Base-by-base conservation (phyloP, 2,113 vertebrate species). In the Mustela nigripes region DNA sequence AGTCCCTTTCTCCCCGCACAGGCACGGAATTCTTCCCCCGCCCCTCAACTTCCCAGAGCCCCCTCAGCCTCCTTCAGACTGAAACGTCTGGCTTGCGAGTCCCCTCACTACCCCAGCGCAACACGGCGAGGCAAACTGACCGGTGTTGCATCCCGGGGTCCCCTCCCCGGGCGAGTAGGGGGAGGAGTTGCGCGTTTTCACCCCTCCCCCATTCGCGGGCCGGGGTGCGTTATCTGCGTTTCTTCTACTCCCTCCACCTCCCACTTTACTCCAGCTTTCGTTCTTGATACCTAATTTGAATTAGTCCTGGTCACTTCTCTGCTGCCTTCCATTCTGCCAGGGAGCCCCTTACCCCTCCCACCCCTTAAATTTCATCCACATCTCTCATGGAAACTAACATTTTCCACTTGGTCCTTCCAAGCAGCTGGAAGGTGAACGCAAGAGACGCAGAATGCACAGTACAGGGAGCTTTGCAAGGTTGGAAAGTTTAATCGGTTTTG, bases 391-490 rank as follows among this genome's bases (percentile, higher is more conserved):
- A 96, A 96, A 90, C 87, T 79, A 95, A 95, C 87, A 78, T 95
- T 96, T 96, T 91, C 94, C 93, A 65, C 80, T 85, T 48, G 74
- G 48, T 26, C 90, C 22, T 95, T 95, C 42, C 85, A 97, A 69
- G 92, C 80, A 96, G 62, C 79, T 95, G 96, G 83, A 95, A 97
- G 83, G 94, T 95, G 86, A 83, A 84, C 33, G 9, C 15, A 4
- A 91, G 65, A 83, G 89, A 78, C 15, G 48, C 82, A 39, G 69
- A 94, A 50, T 74, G 76, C 69, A 50, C 71, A 12, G 76, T 73
- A n/a, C 62, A 33, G 62, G 94, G 83, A 92, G 53, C 36, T 97
- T 96, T 63, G 39, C 94, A 90, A 94, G 93, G 86, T 82, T 89
- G 80, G 92, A 83, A 80, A 90, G 92, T 90, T 96, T 28, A 90